A percentile compares a stretch with the other conserved stretches of the same genome.
These are phyloP conservation scores for Rousettus madagascariensis DNA, from an alignment of 2,797 vertebrate species.

Conservation along the genomic window DNA sequence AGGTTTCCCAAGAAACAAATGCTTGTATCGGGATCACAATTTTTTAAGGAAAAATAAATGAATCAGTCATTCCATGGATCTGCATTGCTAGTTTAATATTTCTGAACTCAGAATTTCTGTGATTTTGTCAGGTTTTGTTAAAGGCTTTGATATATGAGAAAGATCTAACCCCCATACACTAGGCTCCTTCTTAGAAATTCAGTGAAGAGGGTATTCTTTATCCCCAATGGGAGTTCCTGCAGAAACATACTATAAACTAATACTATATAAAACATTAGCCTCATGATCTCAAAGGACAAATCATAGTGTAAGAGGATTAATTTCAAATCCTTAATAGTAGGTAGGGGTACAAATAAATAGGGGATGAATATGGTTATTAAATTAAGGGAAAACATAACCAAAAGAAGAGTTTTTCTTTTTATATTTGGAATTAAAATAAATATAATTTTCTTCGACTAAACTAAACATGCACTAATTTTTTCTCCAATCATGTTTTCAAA, in stretches of 20 bases:
- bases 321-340: background rate
- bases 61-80: constrained; percentile 5
- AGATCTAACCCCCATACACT: background rate
- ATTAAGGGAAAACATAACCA: background rate
- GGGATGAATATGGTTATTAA: background rate
- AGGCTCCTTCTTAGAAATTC: background rate
- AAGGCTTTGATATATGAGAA: constrained; percentile 28
- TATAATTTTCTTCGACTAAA: background rate
- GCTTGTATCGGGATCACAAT: background rate
- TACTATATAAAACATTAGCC: background rate
- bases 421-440: constrained; percentile 34
- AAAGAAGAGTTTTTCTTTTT: background rate
- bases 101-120: background rate
- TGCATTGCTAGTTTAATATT: background rate
- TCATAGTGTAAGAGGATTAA: background rate
- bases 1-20: constrained; percentile 30
- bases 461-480: background rate
- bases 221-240: background rate
- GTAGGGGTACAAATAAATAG: background rate
- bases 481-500: background rate
- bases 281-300: background rate
- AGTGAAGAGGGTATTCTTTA: background rate
- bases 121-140: constrained; percentile 50
- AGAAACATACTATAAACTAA: background rate
- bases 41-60: constrained; percentile 22